Evolutionary conservation across 2,797 vertebrate genomes (phyloP).

Genomic region (Sebastes trivittatus): DNA sequence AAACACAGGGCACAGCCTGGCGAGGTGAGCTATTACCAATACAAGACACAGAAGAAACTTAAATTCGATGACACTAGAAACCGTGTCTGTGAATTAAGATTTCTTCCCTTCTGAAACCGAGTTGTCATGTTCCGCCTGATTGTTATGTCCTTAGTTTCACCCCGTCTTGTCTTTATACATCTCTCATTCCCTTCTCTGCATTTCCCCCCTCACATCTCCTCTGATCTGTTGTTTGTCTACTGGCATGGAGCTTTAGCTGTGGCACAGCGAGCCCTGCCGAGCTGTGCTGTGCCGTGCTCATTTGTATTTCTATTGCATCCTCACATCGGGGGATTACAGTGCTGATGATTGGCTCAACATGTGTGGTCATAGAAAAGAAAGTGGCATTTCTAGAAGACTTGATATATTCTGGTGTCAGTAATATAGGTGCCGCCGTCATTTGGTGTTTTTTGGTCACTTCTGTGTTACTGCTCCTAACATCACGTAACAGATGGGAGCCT

Average conservation of each 20-base stretch:
- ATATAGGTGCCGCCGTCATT: neutral
- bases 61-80: neutral
- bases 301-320: conserved; percentile 12
- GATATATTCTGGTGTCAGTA: neutral
- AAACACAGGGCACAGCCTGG: conserved; percentile 7
- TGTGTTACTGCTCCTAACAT: neutral
- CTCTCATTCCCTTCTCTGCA: neutral
- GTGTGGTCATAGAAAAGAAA: neutral
- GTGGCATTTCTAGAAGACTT: neutral
- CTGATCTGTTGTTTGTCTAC: conserved; percentile 18
- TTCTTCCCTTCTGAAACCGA: neutral
- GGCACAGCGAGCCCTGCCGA: neutral
- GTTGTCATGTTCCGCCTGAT: neutral
- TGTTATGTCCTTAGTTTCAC: neutral
- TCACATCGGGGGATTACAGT: conserved; percentile 5
- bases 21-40: conserved; percentile 8
- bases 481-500: neutral
- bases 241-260: neutral
- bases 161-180: neutral
- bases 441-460: neutral
- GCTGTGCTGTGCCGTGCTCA: conserved; percentile 6
- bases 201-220: neutral
- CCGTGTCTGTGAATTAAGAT: neutral
- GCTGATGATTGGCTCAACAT: neutral
- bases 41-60: conserved; percentile 2